Conservation (phyloP, 1,140 invertebrate species). For the Carposina sasakii region DNA sequence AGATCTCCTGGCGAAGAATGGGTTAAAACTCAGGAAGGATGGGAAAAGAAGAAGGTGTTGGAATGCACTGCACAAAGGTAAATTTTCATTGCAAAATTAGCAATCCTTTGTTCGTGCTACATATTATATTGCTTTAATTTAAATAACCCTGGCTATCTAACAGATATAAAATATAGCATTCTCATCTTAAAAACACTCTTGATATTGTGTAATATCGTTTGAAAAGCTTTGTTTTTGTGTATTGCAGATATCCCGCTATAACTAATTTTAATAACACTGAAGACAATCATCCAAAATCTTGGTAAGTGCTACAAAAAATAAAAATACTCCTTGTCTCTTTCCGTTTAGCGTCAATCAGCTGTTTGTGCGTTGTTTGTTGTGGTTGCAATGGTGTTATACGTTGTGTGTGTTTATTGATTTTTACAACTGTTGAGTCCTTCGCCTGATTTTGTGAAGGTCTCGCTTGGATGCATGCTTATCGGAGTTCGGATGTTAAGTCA, state of each 20-base stretch:
- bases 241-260: slow-evolving; percentile 68
- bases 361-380: too few relatives aligned
- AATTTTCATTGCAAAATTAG: slow-evolving; percentile 58
- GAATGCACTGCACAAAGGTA: slow-evolving; percentile 80
- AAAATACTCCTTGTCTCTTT: too few relatives aligned
- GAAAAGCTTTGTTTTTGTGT: slow-evolving; percentile 39
- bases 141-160: too few relatives aligned
- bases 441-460: slow-evolving; percentile 23
- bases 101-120: slow-evolving; percentile 72
- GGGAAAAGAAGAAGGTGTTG: slow-evolving; percentile 95
- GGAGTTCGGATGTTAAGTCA: too few relatives aligned
- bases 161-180: too few relatives aligned
- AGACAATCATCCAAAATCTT: slow-evolving; percentile 52
- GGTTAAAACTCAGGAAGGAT: slow-evolving; percentile 97
- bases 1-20: slow-evolving; percentile 97
- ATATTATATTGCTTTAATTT: too few relatives aligned
- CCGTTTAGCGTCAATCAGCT: slow-evolving; percentile 47
- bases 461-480: too few relatives aligned
- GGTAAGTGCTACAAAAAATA: slow-evolving; percentile 52
- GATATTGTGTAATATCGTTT: slow-evolving; percentile 29
- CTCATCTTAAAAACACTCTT: too few relatives aligned
- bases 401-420: slow-evolving; percentile 51
- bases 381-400: too few relatives aligned
- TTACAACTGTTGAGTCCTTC: slow-evolving; percentile 30
- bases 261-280: slow-evolving; percentile 65